Evolutionary conservation across 1,140 invertebrate genomes (phyloP).

Genomic region (Drosophila nasuta): DNA sequence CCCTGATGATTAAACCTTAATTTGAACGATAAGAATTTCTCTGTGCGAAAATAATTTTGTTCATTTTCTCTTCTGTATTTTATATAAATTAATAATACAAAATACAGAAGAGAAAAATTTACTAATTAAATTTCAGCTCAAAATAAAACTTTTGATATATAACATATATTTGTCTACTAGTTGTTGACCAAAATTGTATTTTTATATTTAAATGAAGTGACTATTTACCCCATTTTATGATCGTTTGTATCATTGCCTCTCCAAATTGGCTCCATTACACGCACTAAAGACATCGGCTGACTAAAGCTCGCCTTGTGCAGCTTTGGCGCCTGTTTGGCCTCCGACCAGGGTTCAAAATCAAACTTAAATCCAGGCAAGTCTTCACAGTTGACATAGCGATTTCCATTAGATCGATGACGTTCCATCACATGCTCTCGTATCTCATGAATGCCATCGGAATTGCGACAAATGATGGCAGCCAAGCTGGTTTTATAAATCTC

Average conservation of each 20-base stretch:
- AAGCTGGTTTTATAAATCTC: conserved; percentile 94
- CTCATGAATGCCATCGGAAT: conserved; percentile 89
- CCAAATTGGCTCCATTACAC: conserved; percentile 30
- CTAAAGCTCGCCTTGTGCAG: conserved; percentile 57
- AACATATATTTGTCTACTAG: too few relatives aligned
- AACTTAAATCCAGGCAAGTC: conserved; percentile 85
- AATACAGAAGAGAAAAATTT: too few relatives aligned
- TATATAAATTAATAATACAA: too few relatives aligned
- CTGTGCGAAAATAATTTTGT: too few relatives aligned
- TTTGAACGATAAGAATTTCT: too few relatives aligned
- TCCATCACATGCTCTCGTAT: conserved; percentile 93
- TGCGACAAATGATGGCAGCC: conserved; percentile 95
- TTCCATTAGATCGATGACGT: conserved; percentile 86
- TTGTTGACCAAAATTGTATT: too few relatives aligned
- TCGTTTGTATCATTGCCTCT: neutral
- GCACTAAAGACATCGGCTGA: conserved; percentile 51
- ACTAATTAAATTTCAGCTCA: too few relatives aligned
- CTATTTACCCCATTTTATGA: neutral
- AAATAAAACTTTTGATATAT: too few relatives aligned
- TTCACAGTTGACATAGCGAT: conserved; percentile 88
- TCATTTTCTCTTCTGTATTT: too few relatives aligned
- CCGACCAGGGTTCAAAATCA: conserved; percentile 87
- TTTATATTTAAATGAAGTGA: neutral
- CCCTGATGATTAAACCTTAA: too few relatives aligned
- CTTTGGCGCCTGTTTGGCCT: conserved; percentile 19